Base-by-base conservation (phyloP, 2,888 invertebrate genomes). In the Ernsta delagoae region DNA sequence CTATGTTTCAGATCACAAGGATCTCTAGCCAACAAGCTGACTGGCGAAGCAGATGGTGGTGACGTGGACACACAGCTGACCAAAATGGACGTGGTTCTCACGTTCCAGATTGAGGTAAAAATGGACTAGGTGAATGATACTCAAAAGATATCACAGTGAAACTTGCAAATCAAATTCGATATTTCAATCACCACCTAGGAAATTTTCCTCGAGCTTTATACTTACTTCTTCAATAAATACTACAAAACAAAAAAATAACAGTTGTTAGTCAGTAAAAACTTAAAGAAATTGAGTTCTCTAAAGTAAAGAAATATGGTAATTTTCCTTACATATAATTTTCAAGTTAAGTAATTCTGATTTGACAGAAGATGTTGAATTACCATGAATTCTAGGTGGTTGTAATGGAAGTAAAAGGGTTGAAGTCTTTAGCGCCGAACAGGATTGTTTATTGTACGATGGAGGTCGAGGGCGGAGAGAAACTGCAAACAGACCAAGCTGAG, bases 361-460 rank as follows among this genome's bases (percentile, higher is more conserved):
- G 34, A 48, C 34, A 45, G 61, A 24, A 45, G 56, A 62, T 56
- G 39, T 53, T 59, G 69, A 59, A 59, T 53, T 41, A 41, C 48
- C 56, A 57, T 59, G 68, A 62, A 80, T 94, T 94, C 74, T 91
- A 98, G 98, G 98, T 99, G 75, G 97, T 99, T 83, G 99, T 99
- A 68, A 98, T 99, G 98, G 99, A 99, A 94, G 99, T 99, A 66
- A 98, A 99, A 90, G 99, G 99, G 77, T 95, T 99, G 76, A 99
- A 99, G 93, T 98, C 98, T 66, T 94, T 99, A 83, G 97, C 99
- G 74, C 97, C 98, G 45, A 99, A 99, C 94, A 96, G 99, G 83
- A 99, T 99, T 86, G 99, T 99, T 63, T 99, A 99, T 93, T 99
- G 99, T 90, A 99, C 99, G 31, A 99, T 99, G 99, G 99, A 99